phyloP scores from a whole-genome alignment of 2,888 invertebrate species.

The Drosophila engyochracea region DNA sequence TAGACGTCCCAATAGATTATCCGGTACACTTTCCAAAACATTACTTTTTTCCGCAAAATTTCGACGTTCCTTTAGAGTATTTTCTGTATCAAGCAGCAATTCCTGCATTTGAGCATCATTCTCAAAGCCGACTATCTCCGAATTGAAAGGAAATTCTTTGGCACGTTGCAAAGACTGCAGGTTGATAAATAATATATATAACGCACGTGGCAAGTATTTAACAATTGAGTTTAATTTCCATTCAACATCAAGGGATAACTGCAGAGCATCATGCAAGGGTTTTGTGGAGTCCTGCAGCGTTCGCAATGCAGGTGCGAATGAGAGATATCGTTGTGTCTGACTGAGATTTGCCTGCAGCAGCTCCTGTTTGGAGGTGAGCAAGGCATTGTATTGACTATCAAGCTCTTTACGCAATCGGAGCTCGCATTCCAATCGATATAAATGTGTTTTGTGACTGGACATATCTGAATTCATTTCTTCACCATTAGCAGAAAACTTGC shows the following conservation, averaged over 20 bases:
- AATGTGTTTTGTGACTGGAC: slow-evolving; percentile 90
- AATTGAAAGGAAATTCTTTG: slow-evolving; percentile 29
- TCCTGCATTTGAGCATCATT: slow-evolving; percentile 68
- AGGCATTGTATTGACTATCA: slow-evolving; percentile 90
- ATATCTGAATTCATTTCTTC: slow-evolving; percentile 75
- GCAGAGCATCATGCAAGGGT: slow-evolving; percentile 95
- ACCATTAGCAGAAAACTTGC: slow-evolving; percentile 87
- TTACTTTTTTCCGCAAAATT: slow-evolving; percentile 27
- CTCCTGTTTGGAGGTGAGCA: slow-evolving; percentile 91
- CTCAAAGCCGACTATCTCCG: slow-evolving; percentile 63
- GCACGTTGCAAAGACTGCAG: slow-evolving; percentile 86
- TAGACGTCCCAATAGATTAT: slow-evolving; percentile 18
- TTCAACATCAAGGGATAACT: slow-evolving; percentile 92
- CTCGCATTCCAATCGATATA: slow-evolving; percentile 97
- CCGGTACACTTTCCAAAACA: not conserved
- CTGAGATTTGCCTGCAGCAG: slow-evolving; percentile 91
- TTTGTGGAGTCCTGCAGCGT: slow-evolving; percentile 92
- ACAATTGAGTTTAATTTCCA: slow-evolving; percentile 92
- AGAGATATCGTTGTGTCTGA: slow-evolving; percentile 91
- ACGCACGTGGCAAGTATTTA: slow-evolving; percentile 91
- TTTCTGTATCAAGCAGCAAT: slow-evolving; percentile 36
- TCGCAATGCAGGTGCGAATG: slow-evolving; percentile 92
- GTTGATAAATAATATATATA: slow-evolving; percentile 95
- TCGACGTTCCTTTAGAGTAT: slow-evolving; percentile 22
- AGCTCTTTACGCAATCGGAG: slow-evolving; percentile 94